Evolutionary conservation across 1,140 invertebrate species (phyloP).

Genomic region (Sipha flava): DNA sequence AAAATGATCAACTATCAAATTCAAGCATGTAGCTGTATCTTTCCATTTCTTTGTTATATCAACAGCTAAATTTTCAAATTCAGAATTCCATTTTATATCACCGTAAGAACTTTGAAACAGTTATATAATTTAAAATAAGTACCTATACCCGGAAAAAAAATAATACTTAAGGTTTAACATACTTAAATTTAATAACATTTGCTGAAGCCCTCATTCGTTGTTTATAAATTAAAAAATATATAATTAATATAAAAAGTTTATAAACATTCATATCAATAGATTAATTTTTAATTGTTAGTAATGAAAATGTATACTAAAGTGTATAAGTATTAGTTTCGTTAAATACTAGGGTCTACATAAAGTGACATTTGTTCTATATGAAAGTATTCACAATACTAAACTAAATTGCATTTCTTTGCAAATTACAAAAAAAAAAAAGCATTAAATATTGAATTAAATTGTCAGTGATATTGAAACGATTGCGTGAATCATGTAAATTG

Average conservation of each 20-base stretch:
- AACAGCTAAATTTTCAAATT: slow-evolving; percentile 20
- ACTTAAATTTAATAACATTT: background rate
- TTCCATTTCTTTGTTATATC: slow-evolving; percentile 14
- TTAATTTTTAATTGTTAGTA: too few relatives aligned
- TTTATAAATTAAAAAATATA: background rate
- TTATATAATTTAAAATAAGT: background rate
- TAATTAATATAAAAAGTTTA: background rate
- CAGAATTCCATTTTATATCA: background rate
- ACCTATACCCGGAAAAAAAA: background rate
- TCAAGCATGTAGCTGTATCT: background rate
- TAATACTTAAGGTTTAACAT: background rate
- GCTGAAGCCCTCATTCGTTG: background rate
- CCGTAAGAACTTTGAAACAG: background rate
- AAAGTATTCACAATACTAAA: background rate
- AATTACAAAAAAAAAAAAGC: background rate
- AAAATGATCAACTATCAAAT: slow-evolving; percentile 1
- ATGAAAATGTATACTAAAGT: too few relatives aligned
- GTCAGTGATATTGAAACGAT: background rate
- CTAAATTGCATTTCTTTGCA: background rate
- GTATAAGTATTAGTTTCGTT: too few relatives aligned
- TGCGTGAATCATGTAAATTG: background rate
- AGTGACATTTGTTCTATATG: background rate
- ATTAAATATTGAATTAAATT: background rate
- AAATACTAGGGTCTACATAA: too few relatives aligned
- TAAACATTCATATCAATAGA: background rate